Conservation (phyloP, 1,140 invertebrate genomes). For the Lithobius niger region DNA sequence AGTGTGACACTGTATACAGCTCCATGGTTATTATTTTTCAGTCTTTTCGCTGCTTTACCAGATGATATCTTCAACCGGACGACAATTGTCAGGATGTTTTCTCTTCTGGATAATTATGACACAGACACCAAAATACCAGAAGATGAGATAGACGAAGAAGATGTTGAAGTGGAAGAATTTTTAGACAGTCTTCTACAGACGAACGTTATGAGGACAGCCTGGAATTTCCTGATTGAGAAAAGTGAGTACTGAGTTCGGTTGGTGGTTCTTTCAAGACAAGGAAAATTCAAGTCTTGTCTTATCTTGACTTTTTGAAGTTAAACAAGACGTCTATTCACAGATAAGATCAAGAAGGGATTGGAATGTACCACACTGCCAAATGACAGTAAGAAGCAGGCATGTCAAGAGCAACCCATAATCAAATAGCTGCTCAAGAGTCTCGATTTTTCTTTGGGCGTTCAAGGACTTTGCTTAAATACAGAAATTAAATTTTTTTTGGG, state of each 20-base stretch:
- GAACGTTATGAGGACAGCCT: constrained; percentile 54
- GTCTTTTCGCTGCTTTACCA: background rate
- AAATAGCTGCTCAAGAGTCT: background rate
- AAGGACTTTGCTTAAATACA: too few species aligned
- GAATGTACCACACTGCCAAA: background rate
- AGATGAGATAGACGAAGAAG: constrained; percentile 55
- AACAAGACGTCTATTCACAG: background rate
- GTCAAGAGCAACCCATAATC: background rate
- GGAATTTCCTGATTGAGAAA: constrained; percentile 54
- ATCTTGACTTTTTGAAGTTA: too few species aligned
- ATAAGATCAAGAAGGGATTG: background rate
- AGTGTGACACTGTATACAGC: too few species aligned
- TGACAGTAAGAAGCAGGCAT: background rate
- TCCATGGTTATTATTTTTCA: too few species aligned
- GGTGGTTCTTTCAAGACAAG: background rate
- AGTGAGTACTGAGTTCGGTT: constrained; percentile 50
- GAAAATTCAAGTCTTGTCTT: too few species aligned
- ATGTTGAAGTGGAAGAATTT: constrained; percentile 56
- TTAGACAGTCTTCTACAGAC: constrained; percentile 58
- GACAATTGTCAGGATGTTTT: background rate
- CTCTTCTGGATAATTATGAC: background rate
- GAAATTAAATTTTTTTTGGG: too few species aligned
- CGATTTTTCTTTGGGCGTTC: too few species aligned
- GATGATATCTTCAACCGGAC: background rate
- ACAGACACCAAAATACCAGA: constrained; percentile 52